A percentile compares a stretch with the other conserved stretches of the same genome.
phyloP scores from a whole-genome alignment of 2,113 vertebrate species.

The Harpagus bidentatus region DNA sequence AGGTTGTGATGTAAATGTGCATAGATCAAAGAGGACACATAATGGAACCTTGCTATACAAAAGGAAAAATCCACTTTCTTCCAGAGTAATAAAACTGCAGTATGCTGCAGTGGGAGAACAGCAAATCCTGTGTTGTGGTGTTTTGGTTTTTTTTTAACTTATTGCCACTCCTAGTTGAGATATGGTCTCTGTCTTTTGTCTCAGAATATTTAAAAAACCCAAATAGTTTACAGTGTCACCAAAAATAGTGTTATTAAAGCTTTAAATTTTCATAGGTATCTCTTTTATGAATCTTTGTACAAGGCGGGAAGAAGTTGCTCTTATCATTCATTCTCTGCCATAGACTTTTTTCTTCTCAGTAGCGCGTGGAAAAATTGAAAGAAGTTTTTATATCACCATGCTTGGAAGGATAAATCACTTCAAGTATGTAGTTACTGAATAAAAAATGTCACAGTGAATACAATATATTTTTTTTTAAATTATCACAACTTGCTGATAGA shows the following conservation, averaged over 20 bases:
- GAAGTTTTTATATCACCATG: neutral
- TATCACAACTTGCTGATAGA: neutral
- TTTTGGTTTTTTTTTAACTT: neutral
- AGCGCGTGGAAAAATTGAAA: neutral
- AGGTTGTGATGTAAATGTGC: neutral
- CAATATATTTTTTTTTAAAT: neutral
- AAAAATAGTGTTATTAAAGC: neutral
- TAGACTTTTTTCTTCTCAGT: neutral
- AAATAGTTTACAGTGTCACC: neutral
- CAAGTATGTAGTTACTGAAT: neutral
- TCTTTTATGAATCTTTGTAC: neutral
- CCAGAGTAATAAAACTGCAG: neutral
- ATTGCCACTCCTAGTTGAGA: neutral
- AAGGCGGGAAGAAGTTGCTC: neutral
- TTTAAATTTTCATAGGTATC: neutral
- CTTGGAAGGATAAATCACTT: neutral
- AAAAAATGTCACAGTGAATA: neutral
- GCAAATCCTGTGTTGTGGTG: neutral
- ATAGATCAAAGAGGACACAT: neutral
- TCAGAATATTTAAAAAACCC: neutral
- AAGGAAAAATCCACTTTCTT: neutral
- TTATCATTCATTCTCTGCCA: neutral
- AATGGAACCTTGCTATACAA: neutral
- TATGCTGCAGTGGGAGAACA: neutral
- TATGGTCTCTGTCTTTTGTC: neutral